phyloP scores from a whole-genome alignment of 2,797 vertebrate genomes.

The Stomatorhinus walkeri region DNA sequence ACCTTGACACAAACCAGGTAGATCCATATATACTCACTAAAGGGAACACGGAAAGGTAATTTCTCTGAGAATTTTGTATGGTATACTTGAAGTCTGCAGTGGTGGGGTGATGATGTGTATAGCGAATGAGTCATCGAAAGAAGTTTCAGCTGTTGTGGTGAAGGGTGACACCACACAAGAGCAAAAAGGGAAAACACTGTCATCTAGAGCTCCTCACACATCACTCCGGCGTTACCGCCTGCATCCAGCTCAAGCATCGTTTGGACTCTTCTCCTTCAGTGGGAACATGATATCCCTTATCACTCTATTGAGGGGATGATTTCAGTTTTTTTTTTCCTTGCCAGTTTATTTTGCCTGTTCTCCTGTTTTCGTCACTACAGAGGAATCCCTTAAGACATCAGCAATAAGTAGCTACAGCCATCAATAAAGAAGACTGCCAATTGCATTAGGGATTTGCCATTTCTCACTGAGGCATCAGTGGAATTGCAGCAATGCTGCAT shows the following conservation, averaged over 20 bases:
- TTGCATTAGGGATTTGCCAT: conserved; percentile 23
- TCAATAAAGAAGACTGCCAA: conserved; percentile 25
- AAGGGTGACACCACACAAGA: not conserved
- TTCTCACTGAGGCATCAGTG: conserved; percentile 12
- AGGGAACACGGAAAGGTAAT: not conserved
- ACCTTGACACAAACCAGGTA: not conserved
- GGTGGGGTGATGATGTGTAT: not conserved
- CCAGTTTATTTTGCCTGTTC: conserved; percentile 23
- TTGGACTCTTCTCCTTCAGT: not conserved
- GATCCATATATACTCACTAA: not conserved
- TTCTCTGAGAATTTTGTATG: not conserved
- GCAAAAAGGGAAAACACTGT: not conserved
- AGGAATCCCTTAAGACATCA: conserved; percentile 27
- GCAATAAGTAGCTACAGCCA: conserved; percentile 15
- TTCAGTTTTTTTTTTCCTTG: conserved; percentile 24
- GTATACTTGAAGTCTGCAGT: not conserved
- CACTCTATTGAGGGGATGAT: not conserved
- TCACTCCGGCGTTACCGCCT: not conserved
- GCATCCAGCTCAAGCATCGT: not conserved
- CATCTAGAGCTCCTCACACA: not conserved
- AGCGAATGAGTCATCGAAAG: not conserved
- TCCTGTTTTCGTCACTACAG: conserved; percentile 27
- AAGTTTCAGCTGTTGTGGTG: not conserved
- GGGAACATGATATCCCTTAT: not conserved
- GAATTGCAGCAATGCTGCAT: conserved; percentile 12